Evolutionary conservation across 2,888 invertebrate genomes (phyloP).

Genomic region (Callosobruchus maculatus): DNA sequence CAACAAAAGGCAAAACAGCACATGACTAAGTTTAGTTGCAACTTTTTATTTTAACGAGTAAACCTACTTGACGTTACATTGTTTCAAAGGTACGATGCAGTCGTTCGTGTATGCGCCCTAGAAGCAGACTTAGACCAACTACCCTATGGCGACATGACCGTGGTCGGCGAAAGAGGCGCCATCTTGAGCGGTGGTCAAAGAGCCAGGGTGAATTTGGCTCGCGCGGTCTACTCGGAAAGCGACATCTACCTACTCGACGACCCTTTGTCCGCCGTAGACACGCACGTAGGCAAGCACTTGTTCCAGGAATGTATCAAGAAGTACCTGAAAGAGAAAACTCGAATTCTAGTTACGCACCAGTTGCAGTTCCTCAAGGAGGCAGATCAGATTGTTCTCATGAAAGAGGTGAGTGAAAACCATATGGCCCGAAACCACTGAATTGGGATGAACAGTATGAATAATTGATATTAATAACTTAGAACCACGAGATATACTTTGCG

Average conservation of each 20-base stretch:
- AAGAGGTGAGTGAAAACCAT: slow-evolving; percentile 54
- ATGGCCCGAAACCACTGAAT: no score
- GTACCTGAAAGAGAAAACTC: slow-evolving; percentile 58
- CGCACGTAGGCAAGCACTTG: slow-evolving; percentile 70
- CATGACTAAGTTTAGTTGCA: no score
- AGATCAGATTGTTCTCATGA: slow-evolving; percentile 63
- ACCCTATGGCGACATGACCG: slow-evolving; percentile 68
- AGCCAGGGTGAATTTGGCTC: slow-evolving; percentile 72
- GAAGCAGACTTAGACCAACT: slow-evolving; percentile 67
- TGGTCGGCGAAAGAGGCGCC: slow-evolving; percentile 76
- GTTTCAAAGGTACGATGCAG: slow-evolving; percentile 35
- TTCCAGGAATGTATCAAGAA: slow-evolving; percentile 69
- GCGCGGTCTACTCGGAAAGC: slow-evolving; percentile 74
- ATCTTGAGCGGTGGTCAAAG: slow-evolving; percentile 79
- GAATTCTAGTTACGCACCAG: slow-evolving; percentile 82
- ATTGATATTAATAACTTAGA: no score
- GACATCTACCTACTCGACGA: slow-evolving; percentile 77
- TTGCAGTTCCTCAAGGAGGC: slow-evolving; percentile 70
- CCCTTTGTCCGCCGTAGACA: slow-evolving; percentile 77
- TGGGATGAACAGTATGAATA: no score
- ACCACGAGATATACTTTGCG: no score
- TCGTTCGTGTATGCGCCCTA: slow-evolving; percentile 63
- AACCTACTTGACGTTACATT: background rate
- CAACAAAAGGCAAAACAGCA: no score
- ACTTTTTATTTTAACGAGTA: no score